A percentile compares a stretch with the other conserved stretches of the same genome.
phyloP scores from a whole-genome alignment of 2,113 vertebrate genomes.

The Orthochromis malagaraziensis region DNA sequence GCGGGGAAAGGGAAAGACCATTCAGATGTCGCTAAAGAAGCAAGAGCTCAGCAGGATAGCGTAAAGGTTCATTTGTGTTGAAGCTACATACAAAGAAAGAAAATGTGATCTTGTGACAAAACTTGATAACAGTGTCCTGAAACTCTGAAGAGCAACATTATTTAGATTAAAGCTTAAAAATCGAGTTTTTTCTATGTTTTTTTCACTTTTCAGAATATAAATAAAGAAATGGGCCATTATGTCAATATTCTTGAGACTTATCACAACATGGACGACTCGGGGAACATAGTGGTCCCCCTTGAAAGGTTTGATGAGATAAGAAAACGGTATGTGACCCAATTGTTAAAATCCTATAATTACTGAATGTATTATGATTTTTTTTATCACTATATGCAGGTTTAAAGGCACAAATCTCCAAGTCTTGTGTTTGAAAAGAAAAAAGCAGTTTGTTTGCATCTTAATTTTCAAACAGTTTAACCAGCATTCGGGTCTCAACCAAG shows the following conservation, averaged over 20 bases:
- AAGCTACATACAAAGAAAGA: neutral
- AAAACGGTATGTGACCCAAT: neutral
- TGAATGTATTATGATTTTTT: neutral
- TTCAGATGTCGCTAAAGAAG: conserved; percentile 11
- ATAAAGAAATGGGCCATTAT: conserved; percentile 11
- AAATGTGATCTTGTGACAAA: neutral
- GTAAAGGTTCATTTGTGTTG: conserved; percentile 2
- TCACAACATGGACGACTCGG: neutral
- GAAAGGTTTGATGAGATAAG: conserved; percentile 38
- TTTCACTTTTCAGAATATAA: conserved; percentile 5
- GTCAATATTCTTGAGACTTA: neutral
- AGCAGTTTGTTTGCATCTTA: neutral
- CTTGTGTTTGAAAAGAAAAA: neutral
- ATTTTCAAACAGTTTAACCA: conserved; percentile 18
- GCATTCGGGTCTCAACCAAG: conserved; percentile 21
- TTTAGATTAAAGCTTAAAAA: neutral
- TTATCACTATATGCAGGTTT: neutral
- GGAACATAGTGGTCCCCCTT: neutral
- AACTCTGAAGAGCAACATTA: neutral
- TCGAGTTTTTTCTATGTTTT: neutral
- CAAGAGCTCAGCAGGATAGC: conserved; percentile 29
- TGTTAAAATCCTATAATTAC: neutral
- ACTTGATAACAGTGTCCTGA: neutral
- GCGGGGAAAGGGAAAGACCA: neutral
- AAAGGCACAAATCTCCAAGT: neutral